Evolutionary conservation across 2,797 vertebrate species (phyloP).

Genomic region (Phoeniculus purpureus): DNA sequence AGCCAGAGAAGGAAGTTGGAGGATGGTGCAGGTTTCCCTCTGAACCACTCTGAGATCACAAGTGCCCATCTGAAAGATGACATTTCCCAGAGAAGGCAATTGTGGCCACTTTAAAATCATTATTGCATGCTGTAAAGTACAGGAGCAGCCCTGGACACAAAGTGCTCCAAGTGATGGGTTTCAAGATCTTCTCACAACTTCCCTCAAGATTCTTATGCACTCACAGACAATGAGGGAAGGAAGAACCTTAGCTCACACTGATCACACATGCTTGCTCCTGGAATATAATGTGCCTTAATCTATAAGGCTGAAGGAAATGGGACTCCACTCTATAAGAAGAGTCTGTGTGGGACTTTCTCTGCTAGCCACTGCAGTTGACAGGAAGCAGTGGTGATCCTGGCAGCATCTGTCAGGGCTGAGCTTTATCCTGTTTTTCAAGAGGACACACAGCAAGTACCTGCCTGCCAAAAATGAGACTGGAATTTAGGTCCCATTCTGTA

Average conservation of each 20-base stretch:
- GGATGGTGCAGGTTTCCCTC: background rate
- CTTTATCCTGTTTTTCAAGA: background rate
- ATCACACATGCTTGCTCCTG: background rate
- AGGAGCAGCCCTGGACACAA: background rate
- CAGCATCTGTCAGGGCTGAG: background rate
- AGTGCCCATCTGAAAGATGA: background rate
- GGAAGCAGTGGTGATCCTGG: background rate
- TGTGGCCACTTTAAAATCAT: background rate
- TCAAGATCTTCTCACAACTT: background rate
- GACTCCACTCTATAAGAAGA: fast-evolving
- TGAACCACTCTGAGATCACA: background rate
- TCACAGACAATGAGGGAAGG: background rate
- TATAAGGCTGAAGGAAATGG: background rate
- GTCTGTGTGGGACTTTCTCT: background rate
- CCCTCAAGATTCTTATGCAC: background rate
- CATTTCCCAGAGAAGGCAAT: background rate
- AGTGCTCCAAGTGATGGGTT: background rate
- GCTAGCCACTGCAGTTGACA: background rate
- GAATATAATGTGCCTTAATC: background rate
- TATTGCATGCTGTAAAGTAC: background rate
- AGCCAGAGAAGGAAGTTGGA: background rate
- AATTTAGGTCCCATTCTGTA: background rate
- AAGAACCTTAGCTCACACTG: background rate
- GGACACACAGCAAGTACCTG: background rate
- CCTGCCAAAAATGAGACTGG: background rate